Base-by-base conservation (phyloP, 2,113 vertebrate genomes). In the Colaptes auratus region DNA sequence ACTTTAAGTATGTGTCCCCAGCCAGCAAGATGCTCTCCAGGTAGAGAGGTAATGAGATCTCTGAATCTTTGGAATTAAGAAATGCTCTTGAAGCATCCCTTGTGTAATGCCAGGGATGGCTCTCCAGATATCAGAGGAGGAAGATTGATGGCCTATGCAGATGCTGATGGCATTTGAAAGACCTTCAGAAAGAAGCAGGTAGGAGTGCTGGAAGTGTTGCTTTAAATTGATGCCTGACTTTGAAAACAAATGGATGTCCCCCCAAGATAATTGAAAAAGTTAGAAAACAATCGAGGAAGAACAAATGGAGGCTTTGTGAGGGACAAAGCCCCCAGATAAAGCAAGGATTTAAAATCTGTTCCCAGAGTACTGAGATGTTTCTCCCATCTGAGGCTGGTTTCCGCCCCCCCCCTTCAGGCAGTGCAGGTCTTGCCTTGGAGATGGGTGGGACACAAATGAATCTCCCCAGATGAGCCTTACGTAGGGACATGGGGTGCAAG, bases 81-180 rank as follows among this genome's bases (percentile, higher is more conserved):
- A 89, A 74, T 83, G 65, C 36, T 94, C 64, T 76, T 69, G 81
- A 66, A 92, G 70, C 70, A 93, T 74, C 83, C 42, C 19, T 66
- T 74, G 7, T 27, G 3, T 63, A 14, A 91, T 83, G 85, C 63
- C 82, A 92, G 82, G 77, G 94, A 85, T 92, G 59, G 71, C 82
- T 96, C 87, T 93, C 64, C 16, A 92, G 95, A 82, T 95, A 93
- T 92, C 52, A 8, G 23, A 35, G 74, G 48, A 61, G 35, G 55
- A 94, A 93, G 95, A 96, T 91, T 92, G 96, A 96, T 95, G 95
- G 85, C 82, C 82, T 92, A 9, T 85, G 95, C 94, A 91, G 96
- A 89, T 91, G 89, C 72, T 78, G 7, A 31, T 96, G 94, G 75
- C 78, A 58, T 93, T 91, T 77, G 77, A 85, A 91, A 89, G 91